phyloP scores from a whole-genome alignment of 2,113 vertebrate species.

The Nannospalax galili region DNA sequence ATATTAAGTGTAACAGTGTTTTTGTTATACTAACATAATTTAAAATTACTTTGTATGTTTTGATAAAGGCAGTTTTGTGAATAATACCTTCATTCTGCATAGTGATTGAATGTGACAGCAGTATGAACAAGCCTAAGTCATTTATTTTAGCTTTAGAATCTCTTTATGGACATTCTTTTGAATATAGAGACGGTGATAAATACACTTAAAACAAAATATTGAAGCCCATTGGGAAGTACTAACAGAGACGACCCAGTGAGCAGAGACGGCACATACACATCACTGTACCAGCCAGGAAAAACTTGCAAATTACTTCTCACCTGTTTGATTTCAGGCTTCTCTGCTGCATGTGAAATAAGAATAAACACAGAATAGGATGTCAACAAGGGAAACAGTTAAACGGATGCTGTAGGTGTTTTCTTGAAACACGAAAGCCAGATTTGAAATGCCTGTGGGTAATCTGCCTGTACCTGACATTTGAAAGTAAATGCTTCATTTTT shows the following conservation, averaged over 20 bases:
- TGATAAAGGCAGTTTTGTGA: constrained; percentile 36
- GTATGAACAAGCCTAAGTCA: constrained; percentile 28
- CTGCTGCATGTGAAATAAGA: constrained; percentile 49
- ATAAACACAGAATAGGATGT: constrained; percentile 54
- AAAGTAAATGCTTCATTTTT: constrained; percentile 45
- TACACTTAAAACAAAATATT: constrained; percentile 43
- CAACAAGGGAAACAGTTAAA: constrained; percentile 55
- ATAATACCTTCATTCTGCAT: constrained; percentile 35
- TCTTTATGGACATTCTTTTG: constrained; percentile 16
- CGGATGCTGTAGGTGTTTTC: constrained; percentile 40
- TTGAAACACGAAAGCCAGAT: constrained; percentile 60
- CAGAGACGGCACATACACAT: neutral
- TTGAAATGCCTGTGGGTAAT: constrained; percentile 64
- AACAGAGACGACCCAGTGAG: neutral
- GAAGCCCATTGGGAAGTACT: neutral
- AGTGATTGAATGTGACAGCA: neutral
- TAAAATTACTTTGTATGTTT: constrained; percentile 38
- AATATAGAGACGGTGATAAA: constrained; percentile 47
- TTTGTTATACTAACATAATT: constrained; percentile 39
- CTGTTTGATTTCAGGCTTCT: constrained; percentile 58
- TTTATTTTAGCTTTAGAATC: constrained; percentile 28
- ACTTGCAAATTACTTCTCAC: neutral
- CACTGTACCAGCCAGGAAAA: neutral
- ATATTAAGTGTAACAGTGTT: neutral
- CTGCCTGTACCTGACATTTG: constrained; percentile 39